phyloP scores from a whole-genome alignment of 2,888 invertebrate species.

The Lordiphosa fenestrarum region DNA sequence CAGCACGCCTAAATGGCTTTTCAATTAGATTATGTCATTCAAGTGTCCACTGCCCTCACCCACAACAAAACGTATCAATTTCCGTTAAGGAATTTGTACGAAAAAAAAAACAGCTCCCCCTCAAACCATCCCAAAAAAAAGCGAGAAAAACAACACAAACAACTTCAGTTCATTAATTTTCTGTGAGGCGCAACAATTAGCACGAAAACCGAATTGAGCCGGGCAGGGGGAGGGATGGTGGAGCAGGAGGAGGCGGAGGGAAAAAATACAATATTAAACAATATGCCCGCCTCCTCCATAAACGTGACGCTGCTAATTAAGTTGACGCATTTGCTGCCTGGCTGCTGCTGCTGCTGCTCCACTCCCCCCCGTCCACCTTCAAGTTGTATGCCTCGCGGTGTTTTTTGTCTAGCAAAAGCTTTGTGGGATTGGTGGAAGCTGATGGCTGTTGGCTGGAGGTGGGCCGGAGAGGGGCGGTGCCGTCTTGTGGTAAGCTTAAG shows the following conservation, averaged over 20 bases:
- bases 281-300: constrained; percentile 49
- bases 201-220: constrained; percentile 57
- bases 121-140: neutral
- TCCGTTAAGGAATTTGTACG: constrained; percentile 63
- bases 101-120: neutral
- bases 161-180: constrained; percentile 73
- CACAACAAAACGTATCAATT: constrained; percentile 64
- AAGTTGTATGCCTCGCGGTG: constrained; percentile 37
- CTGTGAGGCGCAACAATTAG: constrained; percentile 73
- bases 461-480: neutral
- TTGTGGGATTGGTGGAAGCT: constrained; percentile 8
- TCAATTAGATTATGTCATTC: constrained; percentile 75
- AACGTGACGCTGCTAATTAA: constrained; percentile 75
- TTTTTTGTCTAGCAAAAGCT: constrained; percentile 28
- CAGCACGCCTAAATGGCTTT: constrained; percentile 74
- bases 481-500: constrained; percentile 58
- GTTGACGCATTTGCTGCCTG: constrained; percentile 69
- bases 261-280: constrained; percentile 62
- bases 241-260: constrained; percentile 11
- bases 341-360: constrained; percentile 33
- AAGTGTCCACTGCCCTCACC: constrained; percentile 27
- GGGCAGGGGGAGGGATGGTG: constrained; percentile 17
- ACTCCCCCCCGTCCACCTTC: constrained; percentile 20
- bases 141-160: constrained; percentile 43
- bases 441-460: neutral